phyloP scores from a whole-genome alignment of 2,888 invertebrate species.

The Heliconius ethilla region DNA sequence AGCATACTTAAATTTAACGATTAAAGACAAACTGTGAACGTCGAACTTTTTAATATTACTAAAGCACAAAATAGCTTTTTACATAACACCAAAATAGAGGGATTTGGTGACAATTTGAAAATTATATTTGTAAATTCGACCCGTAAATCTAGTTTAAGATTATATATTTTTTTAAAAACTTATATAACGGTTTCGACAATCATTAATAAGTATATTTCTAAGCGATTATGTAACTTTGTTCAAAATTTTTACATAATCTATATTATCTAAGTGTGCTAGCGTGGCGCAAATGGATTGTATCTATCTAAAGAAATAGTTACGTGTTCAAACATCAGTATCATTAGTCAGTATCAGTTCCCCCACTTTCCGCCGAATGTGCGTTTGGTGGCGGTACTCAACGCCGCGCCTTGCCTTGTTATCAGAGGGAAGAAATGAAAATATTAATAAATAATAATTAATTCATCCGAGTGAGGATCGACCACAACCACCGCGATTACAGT shows the following conservation, averaged over 20 bases:
- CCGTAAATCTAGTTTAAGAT: background rate
- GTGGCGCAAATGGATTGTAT: background rate
- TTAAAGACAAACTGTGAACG: too few species aligned
- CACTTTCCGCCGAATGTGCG: too few species aligned
- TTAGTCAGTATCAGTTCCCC: too few species aligned
- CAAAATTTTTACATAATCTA: slow-evolving; percentile 6
- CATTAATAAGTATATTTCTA: background rate
- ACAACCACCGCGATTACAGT: too few species aligned
- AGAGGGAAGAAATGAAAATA: too few species aligned
- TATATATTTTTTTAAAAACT: background rate
- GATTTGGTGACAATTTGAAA: background rate
- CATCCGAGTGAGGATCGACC: too few species aligned
- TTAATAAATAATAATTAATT: too few species aligned
- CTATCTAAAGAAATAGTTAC: background rate
- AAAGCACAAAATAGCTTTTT: background rate
- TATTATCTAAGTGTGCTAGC: background rate
- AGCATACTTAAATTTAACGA: too few species aligned
- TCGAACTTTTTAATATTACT: too few species aligned
- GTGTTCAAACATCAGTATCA: background rate
- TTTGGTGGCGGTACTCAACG: too few species aligned
- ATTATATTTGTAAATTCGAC: background rate
- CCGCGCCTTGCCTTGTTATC: too few species aligned
- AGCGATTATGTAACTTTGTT: background rate
- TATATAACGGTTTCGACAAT: background rate
- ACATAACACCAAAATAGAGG: background rate